Base-by-base conservation (phyloP, 2,888 invertebrate species). In the Drosophila paramelanica region DNA sequence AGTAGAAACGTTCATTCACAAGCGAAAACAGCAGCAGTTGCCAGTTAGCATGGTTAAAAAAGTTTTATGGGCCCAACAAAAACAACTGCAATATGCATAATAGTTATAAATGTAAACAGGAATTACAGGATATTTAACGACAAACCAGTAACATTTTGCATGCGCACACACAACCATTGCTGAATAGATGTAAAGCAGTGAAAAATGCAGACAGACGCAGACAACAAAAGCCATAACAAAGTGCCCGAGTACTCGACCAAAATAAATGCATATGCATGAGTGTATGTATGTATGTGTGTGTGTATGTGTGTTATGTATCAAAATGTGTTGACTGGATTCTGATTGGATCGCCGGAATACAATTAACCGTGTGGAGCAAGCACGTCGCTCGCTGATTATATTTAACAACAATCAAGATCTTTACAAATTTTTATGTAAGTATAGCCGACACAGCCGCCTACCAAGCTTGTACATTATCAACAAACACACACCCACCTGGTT, bases 141-240 rank as follows among this genome's bases (percentile, higher is more conserved):
- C 1, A 14, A 39, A 49, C 43, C 7, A 13, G 52, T 17, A 5
- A 6, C 13, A 17, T 39, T 17, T 47, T 10, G 39, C 33, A 50
- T 14, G 31, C 31, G 17, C 27, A 52, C 27, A 36, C 36, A 25
- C 27, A 56, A 20, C 45, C 47, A 52, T 61, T 61, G 41, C 41
- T 50, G 39, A 36, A 62, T 57, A 43, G 13, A 14, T 7, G 33
- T 33, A 11, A 42, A 42, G 36, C 8, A 52, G 61, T 43, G 27
- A 56, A 71, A 73, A 49, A 84, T 79, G 84, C 72, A 79, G 62
- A 74, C 70, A 62, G 62, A 61, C 60, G 51, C 59, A 74, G 75
- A 79, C 77, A 77, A 74, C 73, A 76, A 82, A 80, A 84, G 82
- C 85, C 81, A 85, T 84, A 84, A 84, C 73, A 81, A 79, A 74